These are phyloP conservation scores for Echinometra lucunter DNA, from an alignment of 53 echinoderm and acorn worm genomes.

Conservation along the genomic window DNA sequence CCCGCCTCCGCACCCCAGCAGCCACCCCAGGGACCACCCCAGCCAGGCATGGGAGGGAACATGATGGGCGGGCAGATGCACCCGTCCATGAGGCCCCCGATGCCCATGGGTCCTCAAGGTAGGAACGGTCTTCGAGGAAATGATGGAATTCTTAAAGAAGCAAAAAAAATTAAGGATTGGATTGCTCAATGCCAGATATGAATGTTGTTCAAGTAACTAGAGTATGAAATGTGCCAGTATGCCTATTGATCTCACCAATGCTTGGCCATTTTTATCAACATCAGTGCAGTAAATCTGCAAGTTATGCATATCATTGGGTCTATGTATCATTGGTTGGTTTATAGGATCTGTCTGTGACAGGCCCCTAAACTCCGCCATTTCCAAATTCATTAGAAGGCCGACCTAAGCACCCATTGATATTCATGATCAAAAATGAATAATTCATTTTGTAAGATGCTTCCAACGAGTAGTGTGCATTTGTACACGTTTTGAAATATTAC, in stretches of 20 bases:
- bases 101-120: constrained; percentile 60
- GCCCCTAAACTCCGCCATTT: too few relatives aligned
- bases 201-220: not conserved
- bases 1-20: constrained; percentile 48
- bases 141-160: not conserved
- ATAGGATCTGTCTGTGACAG: too few relatives aligned
- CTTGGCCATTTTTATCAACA: not conserved
- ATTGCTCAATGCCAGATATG: not conserved
- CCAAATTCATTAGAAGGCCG: too few relatives aligned
- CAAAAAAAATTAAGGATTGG: too few relatives aligned
- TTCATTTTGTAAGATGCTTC: too few relatives aligned
- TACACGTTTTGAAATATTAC: too few relatives aligned
- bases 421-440: too few relatives aligned
- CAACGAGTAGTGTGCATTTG: too few relatives aligned
- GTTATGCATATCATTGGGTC: too few relatives aligned
- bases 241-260: not conserved
- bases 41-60: constrained; percentile 52
- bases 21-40: constrained; percentile 32
- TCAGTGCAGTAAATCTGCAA: not conserved
- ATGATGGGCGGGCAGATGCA: constrained; percentile 60
- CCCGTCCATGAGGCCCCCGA: constrained; percentile 55
- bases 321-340: too few relatives aligned
- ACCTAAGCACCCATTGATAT: too few relatives aligned
- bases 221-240: not conserved
- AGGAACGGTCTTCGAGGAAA: not conserved